Evolutionary conservation across 1,140 invertebrate genomes (phyloP).

Genomic region (Drosophila nikananu): DNA sequence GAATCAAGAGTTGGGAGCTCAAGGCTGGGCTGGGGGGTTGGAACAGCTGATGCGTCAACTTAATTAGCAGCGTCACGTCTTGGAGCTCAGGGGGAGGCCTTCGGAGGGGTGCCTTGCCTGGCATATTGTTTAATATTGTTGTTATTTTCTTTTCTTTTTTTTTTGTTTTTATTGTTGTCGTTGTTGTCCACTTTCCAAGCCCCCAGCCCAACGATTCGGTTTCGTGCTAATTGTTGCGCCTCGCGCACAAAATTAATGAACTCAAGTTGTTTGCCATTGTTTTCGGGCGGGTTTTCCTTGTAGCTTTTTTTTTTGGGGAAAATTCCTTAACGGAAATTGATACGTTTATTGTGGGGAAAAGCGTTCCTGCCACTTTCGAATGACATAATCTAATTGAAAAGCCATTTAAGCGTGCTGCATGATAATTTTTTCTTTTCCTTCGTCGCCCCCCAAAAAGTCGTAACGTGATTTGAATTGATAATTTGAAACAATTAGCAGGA

Average conservation of each 20-base stretch:
- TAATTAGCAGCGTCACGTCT: constrained; percentile 83
- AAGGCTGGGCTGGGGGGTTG: not conserved
- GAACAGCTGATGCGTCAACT: constrained; percentile 70
- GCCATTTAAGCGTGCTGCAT: constrained; percentile 82
- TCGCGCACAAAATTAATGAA: constrained; percentile 82
- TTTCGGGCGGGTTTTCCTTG: constrained; percentile 36
- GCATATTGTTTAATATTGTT: constrained; percentile 79
- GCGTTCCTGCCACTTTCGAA: constrained; percentile 62
- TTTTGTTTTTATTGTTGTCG: not conserved
- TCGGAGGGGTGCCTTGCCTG: not conserved
- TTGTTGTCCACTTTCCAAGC: constrained; percentile 17
- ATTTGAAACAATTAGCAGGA: constrained; percentile 74
- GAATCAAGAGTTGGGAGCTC: constrained; percentile 25
- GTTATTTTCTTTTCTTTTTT: constrained; percentile 19
- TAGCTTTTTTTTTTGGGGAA: constrained; percentile 33
- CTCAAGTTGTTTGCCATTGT: constrained; percentile 71
- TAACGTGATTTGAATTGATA: constrained; percentile 82
- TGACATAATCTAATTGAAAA: constrained; percentile 84
- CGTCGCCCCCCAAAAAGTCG: not conserved
- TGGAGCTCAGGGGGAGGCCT: constrained; percentile 16
- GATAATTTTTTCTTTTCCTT: constrained; percentile 66
- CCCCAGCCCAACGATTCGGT: constrained; percentile 55
- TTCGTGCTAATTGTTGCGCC: constrained; percentile 82
- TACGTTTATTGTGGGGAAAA: constrained; percentile 57
- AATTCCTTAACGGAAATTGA: constrained; percentile 80